phyloP scores from a whole-genome alignment of 2,888 invertebrate species.

The Diaphora mendica region DNA sequence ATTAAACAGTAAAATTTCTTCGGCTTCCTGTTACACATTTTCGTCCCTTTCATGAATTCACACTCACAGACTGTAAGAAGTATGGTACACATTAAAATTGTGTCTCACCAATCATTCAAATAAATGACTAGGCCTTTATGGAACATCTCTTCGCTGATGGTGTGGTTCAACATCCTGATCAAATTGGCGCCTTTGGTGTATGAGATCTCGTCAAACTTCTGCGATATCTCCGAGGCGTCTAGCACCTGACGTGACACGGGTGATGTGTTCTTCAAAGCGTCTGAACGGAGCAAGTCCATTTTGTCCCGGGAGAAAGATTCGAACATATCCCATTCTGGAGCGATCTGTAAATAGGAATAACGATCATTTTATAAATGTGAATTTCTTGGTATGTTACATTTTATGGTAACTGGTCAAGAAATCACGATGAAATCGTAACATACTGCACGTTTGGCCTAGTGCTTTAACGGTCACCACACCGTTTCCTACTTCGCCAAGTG shows the following conservation, averaged over 20 bases:
- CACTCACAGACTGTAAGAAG: no score
- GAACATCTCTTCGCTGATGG: constrained; percentile 83
- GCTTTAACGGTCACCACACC: no score
- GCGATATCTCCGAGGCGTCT: constrained; percentile 86
- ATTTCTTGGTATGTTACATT: background rate
- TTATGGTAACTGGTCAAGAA: background rate
- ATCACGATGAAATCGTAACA: no score
- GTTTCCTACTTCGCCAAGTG: no score
- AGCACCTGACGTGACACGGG: constrained; percentile 83
- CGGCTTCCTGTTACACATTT: no score
- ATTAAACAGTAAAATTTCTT: no score
- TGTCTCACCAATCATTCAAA: constrained; percentile 84
- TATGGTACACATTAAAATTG: background rate
- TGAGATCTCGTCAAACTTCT: constrained; percentile 87
- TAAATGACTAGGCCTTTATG: constrained; percentile 83
- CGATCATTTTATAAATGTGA: background rate
- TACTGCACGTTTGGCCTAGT: no score
- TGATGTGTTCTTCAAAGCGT: constrained; percentile 85
- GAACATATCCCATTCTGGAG: constrained; percentile 85
- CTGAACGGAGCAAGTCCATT: constrained; percentile 84
- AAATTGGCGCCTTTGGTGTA: constrained; percentile 87
- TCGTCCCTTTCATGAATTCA: no score
- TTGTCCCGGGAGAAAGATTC: constrained; percentile 84
- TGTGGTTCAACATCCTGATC: constrained; percentile 87
- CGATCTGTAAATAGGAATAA: constrained; percentile 74